A percentile compares a stretch with the other conserved stretches of the same genome.
phyloP scores from a whole-genome alignment of 2,888 invertebrate genomes.

The Phyllotreta cruciferae region DNA sequence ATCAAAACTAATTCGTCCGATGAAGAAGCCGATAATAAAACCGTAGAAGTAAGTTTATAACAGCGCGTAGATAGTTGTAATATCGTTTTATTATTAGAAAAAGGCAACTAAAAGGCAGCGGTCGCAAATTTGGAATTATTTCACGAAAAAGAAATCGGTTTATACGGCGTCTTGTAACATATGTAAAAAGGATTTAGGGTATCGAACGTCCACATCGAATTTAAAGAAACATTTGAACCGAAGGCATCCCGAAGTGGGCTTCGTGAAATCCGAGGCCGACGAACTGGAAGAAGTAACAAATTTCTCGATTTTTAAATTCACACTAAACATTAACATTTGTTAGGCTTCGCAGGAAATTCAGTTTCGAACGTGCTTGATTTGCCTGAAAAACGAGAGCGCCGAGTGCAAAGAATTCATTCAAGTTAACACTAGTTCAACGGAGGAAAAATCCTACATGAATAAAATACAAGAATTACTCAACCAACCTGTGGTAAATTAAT shows the following conservation, averaged over 20 bases:
- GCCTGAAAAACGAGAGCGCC: conserved; percentile 21
- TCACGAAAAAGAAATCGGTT: conserved; percentile 23
- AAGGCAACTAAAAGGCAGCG: conserved; percentile 11
- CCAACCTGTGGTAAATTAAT: conserved; percentile 11
- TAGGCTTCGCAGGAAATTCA: conserved; percentile 11
- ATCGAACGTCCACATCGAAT: conserved; percentile 20
- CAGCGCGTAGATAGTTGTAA: background rate
- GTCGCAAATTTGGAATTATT: conserved; percentile 26
- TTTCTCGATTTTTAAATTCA: background rate
- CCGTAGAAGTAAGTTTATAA: background rate
- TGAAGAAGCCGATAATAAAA: conserved; percentile 5
- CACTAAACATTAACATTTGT: background rate
- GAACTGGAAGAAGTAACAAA: conserved; percentile 12
- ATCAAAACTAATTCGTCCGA: conserved; percentile 8
- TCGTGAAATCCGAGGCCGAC: conserved; percentile 11
- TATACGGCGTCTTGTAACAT: conserved; percentile 21
- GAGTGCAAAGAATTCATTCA: conserved; percentile 20
- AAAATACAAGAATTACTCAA: conserved; percentile 26
- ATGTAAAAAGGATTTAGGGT: conserved; percentile 26
- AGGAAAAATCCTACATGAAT: conserved; percentile 22
- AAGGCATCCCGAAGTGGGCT: conserved; percentile 19
- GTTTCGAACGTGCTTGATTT: conserved; percentile 24
- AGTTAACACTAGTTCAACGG: background rate
- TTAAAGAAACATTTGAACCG: conserved; percentile 27
- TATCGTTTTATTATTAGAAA: background rate